phyloP scores from a whole-genome alignment of 2,888 invertebrate genomes.

The Dilophus febrilis region DNA sequence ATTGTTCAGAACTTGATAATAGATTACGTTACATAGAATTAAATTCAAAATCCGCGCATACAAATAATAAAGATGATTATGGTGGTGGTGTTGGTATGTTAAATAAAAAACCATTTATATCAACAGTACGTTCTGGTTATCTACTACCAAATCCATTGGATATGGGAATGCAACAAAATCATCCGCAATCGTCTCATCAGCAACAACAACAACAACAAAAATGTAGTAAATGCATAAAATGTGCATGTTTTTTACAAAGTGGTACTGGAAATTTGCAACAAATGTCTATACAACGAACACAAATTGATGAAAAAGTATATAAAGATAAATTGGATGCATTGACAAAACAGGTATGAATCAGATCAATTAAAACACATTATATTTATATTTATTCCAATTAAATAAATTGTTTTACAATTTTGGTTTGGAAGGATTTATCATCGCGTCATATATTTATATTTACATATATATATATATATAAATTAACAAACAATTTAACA shows the following conservation, averaged over 20 bases:
- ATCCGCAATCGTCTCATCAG: no score
- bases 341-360: no score
- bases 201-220: constrained; percentile 7
- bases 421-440: no score
- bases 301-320: constrained; percentile 28
- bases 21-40: constrained; percentile 30
- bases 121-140: constrained; percentile 24
- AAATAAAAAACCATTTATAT: constrained; percentile 27
- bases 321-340: constrained; percentile 24
- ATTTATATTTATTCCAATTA: no score
- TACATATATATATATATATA: no score
- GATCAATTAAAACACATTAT: no score
- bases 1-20: constrained; percentile 30
- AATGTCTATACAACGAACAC: constrained; percentile 26
- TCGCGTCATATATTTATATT: no score
- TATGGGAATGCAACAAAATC: no score
- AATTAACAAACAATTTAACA: no score
- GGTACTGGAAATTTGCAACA: constrained; percentile 19
- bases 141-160: constrained; percentile 15
- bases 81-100: constrained; percentile 13
- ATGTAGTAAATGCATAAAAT: constrained; percentile 22
- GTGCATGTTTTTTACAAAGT: constrained; percentile 12
- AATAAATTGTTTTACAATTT: no score
- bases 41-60: constrained; percentile 25
- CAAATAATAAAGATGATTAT: constrained; percentile 15